Conservation (phyloP, 2,113 vertebrate genomes). For the Hippocampus abdominalis region DNA sequence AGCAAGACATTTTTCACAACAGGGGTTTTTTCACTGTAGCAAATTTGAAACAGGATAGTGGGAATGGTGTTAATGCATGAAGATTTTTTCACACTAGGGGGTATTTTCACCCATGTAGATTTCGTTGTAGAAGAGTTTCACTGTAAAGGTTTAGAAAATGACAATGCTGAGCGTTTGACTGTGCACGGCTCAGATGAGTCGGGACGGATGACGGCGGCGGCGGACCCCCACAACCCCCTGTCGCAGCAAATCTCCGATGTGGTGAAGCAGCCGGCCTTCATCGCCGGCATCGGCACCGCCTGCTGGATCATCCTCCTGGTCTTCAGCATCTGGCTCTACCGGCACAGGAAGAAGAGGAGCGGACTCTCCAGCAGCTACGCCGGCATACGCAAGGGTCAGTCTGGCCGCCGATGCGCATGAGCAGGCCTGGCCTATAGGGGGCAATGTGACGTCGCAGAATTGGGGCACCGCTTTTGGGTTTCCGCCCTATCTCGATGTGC, state of each 20-base stretch:
- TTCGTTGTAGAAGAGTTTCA: too few species aligned
- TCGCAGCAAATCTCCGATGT: constrained; percentile 98
- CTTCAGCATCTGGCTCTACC: constrained; percentile 96
- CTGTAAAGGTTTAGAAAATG: neutral
- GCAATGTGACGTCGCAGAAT: neutral
- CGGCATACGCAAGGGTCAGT: constrained; percentile 93
- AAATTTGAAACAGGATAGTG: too few species aligned
- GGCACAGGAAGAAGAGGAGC: constrained; percentile 90
- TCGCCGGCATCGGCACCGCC: constrained; percentile 92
- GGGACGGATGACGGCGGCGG: constrained; percentile 80
- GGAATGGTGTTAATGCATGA: too few species aligned
- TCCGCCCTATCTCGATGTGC: neutral
- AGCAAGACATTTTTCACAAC: too few species aligned
- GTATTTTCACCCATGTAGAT: too few species aligned
- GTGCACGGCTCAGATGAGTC: constrained; percentile 76
- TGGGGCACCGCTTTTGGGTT: neutral
- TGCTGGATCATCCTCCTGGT: constrained; percentile 99
- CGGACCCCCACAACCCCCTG: constrained; percentile 81
- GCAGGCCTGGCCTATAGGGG: neutral
- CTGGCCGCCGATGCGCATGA: neutral
- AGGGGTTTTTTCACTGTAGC: too few species aligned
- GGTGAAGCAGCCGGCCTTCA: constrained; percentile 95
- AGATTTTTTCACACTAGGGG: too few species aligned
- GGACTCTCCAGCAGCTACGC: constrained; percentile 91
- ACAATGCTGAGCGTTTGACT: neutral